Evolutionary conservation across 64 coral and sea anemone genomes (phyloP), one percentile per base, ranked within the genome.

Genomic region (Acropora yongei): DNA sequence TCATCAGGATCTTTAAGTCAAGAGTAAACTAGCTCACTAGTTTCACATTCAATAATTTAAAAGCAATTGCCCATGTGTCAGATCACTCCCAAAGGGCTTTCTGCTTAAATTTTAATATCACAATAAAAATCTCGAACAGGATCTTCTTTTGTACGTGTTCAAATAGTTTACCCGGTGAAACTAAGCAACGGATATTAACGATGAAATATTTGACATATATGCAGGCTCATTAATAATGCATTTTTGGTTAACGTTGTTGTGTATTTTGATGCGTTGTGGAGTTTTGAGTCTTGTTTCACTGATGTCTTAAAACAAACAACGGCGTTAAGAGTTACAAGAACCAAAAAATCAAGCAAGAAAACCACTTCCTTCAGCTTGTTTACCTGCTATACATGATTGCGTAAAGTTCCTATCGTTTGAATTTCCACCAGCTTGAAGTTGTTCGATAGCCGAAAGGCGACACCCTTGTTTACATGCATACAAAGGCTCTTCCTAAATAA

Each of bases 391-490:
- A 9, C 92, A 93, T 11, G 53, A 9, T 57, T 45, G 6, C 2
- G 73, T 89, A 43, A 47, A 57, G 75, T 89, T 89, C 14, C 57
- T 53, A 3, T 14, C 55, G 53, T 48, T 94, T 89, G 75, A 72
- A 73, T 79, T 41, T 83, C 74, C 57, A 41, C 42, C 78, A 60
- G 4, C 49, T 6, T 75, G 76, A 44, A 94, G 57, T 44, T 94
- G 92, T 3, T 75, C 44, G 63, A 94, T 94, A 1, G 76, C 79
- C 9, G 92, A 94, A 1, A 94, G 44, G 3, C 92, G 71, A 85
- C 92, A 94, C 43, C 92, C 92, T 84, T 88, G 88, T 67, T 89
- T 77, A 89, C 92, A 94, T 57, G 92, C 92, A 78, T 83, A 78
- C 47, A 90, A 43, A 46, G 92, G 92, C 16, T 90, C 80, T 68